Evolutionary conservation across 2,888 invertebrate species (phyloP), one percentile per base, ranked within the genome.

Genomic region (Drosophila meridiana): DNA sequence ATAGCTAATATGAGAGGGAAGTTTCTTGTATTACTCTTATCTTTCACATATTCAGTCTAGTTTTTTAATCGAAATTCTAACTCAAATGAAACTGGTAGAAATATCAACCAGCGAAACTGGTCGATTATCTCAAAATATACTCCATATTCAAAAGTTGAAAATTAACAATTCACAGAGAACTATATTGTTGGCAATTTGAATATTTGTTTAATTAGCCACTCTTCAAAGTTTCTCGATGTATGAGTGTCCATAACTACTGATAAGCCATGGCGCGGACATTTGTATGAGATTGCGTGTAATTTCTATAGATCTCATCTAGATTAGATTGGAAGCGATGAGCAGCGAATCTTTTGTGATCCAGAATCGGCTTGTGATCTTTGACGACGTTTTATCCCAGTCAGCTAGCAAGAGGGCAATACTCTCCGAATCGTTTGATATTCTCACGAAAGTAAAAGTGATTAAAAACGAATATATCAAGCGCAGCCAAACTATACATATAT

Each of bases 221-320:
- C 7, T 11, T n/a, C 9, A n/a, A 34, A 32, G 62, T 74, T 30
- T 48, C 28, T 34, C 56, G 60, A 75, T 77, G 66, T 61, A 68
- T 30, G 26, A 56, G 48, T 40, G 50, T 47, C 42, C 47, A 68
- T 78, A 73, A 68, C 61, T 72, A 62, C 69, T 76, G 77, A 80
- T 78, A 79, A 70, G 75, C 38, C 6, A 59, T 53, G 52, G 34
- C 32, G 34, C 61, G 36, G 26, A 38, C 58, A 13, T 50, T 32
- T 32, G 45, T 47, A 45, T 64, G 43, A 59, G 68, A 67, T 67
- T 62, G 56, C 68, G 82, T 81, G 56, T 70, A 80, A 75, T 78
- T 84, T 78, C 68, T 73, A 73, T 87, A 73, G 71, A 71, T 84
- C 64, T 76, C 76, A 78, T 84, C 73, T 73, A 75, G 83, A 83